Evolutionary conservation across 2,888 invertebrate genomes (phyloP), one percentile per base, ranked within the genome.

Genomic region (Candidula unifasciata): DNA sequence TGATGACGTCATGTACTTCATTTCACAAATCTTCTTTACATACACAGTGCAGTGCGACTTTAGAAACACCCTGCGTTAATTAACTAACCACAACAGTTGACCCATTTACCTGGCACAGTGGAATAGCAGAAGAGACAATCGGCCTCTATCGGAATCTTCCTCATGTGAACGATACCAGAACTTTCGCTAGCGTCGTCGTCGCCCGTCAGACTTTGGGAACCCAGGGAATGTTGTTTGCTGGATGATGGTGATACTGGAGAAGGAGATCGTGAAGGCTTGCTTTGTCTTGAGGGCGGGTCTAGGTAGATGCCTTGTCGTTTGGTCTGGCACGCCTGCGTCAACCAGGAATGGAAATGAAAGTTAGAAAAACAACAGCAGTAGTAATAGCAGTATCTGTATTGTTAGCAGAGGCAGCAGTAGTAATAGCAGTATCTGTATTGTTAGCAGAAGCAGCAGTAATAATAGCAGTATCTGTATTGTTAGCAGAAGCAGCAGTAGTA

Each of bases 41-140:
- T n/a, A n/a, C n/a, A n/a, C n/a, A n/a, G n/a, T n/a, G n/a, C n/a
- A n/a, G n/a, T n/a, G n/a, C n/a, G n/a, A n/a, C n/a, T n/a, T n/a
- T n/a, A n/a, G n/a, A n/a, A n/a, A n/a, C n/a, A n/a, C n/a, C n/a
- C n/a, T n/a, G n/a, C 16, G 16, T 54, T 13, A 60, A 60, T 13
- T 18, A 60, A n/a, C 13, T 6, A 66, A 24, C 66, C 33, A 68
- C 2, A 10, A 71, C 71, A 71, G 37, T 1, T 3, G 37, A 2
- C 3, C 24, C 21, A 37, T 1, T 13, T 69, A 96, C 97, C 98
- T 92, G 98, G 97, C 86, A 98, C 96, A 33, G 98, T 98, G 21
- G 98, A 98, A 94, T 97, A 99, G 10, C 97, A 97, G 93, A 98
- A 97, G 69, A 99, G 95, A 94, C 98, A 98, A 94, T 99, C 98